Base-by-base conservation (phyloP, 2,797 vertebrate species). In the Rhinogobio ventralis region DNA sequence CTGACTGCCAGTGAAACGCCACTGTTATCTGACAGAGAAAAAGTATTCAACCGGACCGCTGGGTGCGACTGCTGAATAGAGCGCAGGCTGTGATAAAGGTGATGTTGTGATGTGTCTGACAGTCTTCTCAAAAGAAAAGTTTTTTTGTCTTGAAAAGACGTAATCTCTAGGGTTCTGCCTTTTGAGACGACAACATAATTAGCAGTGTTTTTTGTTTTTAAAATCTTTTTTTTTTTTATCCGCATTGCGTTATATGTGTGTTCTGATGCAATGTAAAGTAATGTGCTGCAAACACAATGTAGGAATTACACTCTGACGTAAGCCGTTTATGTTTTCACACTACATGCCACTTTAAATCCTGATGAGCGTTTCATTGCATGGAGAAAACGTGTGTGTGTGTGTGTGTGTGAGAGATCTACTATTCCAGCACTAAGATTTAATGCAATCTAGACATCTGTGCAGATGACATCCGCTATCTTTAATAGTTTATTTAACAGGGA, bases 241-340 rank as follows among this genome's bases (percentile, higher is more conserved):
- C 57, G 62, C 85, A 75, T 42, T 11, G 79, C 62, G 81, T 84
- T 55, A 73, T 23, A 53, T 85, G 57, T 55, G 28, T 84, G 86
- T 90, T 90, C 89, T 94, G 92, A 94, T 92, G 94, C 92, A 94
- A 93, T 51, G 83, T 91, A 86, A 90, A 90, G 92, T 89, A 94
- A 94, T 84, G 3, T 15, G 39, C 25, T 46, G 49, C 45, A 64
- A 72, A 81, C 84, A 85, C 83, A 79, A 15, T 30, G 84, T 79
- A 57, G 86, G 87, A 88, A 80, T 82, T 73, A 71, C 82, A 82
- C 66, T 55, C 78, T 84, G 90, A 82, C 79, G 79, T 91, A 90
- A 88, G 75, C 82, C 88, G 84, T 89, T 23, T 57, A 91, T 94
- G 93, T 93, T 94, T 94, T 93, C 93, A 64, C 30, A 25, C 72